A percentile compares a stretch with the other conserved stretches of the same genome.
Conservation (phyloP, 2,113 vertebrate species). For the Puffinus mauretanicus region DNA sequence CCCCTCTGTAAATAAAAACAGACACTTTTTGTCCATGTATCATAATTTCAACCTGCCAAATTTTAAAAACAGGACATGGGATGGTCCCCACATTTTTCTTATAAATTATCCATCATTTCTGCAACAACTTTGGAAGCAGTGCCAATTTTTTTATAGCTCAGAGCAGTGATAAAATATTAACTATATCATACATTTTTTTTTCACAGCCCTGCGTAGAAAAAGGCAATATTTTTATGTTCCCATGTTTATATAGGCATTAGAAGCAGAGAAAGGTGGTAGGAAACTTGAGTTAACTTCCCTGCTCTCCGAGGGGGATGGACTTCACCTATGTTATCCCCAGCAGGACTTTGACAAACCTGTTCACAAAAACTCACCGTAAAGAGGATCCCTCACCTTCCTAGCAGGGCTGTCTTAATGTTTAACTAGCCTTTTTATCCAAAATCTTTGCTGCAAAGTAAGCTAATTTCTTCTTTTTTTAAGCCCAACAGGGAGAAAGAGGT, state of each 20-base stretch:
- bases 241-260: background rate
- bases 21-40: background rate
- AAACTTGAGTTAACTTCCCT: background rate
- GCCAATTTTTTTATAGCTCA: slow-evolving; percentile 29
- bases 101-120: slow-evolving; percentile 18
- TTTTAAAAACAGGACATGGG: background rate
- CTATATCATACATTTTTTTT: background rate
- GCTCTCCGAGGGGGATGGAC: background rate
- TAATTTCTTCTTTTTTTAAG: slow-evolving; percentile 13
- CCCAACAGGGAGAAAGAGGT: background rate
- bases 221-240: background rate
- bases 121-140: slow-evolving; percentile 11
- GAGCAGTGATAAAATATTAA: slow-evolving; percentile 52
- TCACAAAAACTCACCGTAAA: background rate
- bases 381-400: background rate
- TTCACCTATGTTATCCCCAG: background rate
- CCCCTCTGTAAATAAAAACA: background rate
- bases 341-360: background rate
- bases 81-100: background rate
- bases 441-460: background rate
- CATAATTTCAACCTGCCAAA: background rate
- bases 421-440: background rate
- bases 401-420: background rate
- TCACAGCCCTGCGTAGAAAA: background rate
- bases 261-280: background rate